phyloP scores from a whole-genome alignment of 2,888 invertebrate species.

The Lasioglossum leucozonium region DNA sequence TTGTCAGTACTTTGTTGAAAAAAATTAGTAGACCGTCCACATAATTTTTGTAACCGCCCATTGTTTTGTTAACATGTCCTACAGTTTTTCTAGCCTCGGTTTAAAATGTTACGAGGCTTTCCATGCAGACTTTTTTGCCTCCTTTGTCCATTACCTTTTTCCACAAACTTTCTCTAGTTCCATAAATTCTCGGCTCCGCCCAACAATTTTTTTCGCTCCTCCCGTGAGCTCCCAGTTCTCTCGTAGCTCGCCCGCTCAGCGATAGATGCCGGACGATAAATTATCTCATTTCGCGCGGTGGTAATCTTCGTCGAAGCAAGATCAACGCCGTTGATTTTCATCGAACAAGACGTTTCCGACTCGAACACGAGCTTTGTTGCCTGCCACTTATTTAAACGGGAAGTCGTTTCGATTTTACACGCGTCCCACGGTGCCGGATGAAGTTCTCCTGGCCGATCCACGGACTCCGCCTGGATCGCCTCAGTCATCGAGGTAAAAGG shows the following conservation, averaged over 20 bases:
- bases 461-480: constrained; percentile 31
- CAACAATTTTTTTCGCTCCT: not conserved
- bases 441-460: constrained; percentile 21
- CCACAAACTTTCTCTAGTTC: not conserved
- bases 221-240: not conserved
- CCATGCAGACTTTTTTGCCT: not conserved
- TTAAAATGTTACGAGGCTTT: not conserved
- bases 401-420: constrained; percentile 17
- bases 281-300: not conserved
- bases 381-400: constrained; percentile 16
- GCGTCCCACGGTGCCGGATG: constrained; percentile 11
- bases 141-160: not conserved
- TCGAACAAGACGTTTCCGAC: constrained; percentile 20
- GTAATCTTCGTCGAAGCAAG: not conserved
- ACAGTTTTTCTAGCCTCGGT: not conserved
- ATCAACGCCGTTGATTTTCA: not conserved
- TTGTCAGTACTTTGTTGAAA: too few species aligned
- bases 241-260: not conserved
- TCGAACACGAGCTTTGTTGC: constrained; percentile 6
- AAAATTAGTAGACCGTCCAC: too few species aligned
- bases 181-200: not conserved
- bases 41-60: not conserved
- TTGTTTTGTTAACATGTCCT: too few species aligned
- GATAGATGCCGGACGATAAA: constrained; percentile 2
- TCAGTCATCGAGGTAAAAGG: constrained; percentile 58